Conservation (phyloP, 2,113 vertebrate genomes). For the Pongo abelii region DNA sequence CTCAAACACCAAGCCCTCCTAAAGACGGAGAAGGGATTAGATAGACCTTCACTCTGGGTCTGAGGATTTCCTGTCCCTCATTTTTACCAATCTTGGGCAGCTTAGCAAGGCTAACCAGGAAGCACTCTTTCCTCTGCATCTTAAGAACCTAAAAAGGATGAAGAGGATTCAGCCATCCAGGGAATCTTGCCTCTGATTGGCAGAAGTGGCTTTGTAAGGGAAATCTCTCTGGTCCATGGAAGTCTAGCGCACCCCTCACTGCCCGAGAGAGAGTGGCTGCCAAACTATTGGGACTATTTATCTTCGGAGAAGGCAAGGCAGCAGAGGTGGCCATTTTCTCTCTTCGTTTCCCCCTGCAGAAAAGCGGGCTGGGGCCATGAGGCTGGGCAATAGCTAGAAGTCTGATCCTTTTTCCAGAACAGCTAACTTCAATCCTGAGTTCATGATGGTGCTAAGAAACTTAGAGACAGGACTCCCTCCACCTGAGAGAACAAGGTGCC, state of each 20-base stretch:
- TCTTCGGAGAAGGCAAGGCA: not conserved
- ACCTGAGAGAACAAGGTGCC: not conserved
- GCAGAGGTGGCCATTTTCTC: not conserved
- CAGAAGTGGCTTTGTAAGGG: not conserved
- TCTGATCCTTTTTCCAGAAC: not conserved
- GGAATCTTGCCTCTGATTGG: not conserved
- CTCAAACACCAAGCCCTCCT: not conserved
- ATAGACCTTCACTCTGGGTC: not conserved
- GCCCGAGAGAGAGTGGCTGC: not conserved
- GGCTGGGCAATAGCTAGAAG: not conserved
- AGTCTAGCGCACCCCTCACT: not conserved
- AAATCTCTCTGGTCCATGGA: not conserved
- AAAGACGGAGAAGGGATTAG: not conserved
- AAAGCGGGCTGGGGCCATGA: not conserved
- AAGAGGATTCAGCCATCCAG: not conserved
- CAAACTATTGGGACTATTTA: not conserved
- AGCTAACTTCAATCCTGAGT: not conserved
- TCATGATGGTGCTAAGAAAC: not conserved
- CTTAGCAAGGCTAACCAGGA: not conserved
- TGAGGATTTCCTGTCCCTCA: not conserved
- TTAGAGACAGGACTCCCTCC: not conserved
- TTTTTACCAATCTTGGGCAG: not conserved
- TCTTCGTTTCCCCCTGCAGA: not conserved
- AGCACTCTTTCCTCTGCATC: not conserved
- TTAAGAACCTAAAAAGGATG: not conserved